Evolutionary conservation across 2,113 vertebrate species (phyloP), one percentile per base, ranked within the genome.

Genomic region (Pachypanchax playfairii): DNA sequence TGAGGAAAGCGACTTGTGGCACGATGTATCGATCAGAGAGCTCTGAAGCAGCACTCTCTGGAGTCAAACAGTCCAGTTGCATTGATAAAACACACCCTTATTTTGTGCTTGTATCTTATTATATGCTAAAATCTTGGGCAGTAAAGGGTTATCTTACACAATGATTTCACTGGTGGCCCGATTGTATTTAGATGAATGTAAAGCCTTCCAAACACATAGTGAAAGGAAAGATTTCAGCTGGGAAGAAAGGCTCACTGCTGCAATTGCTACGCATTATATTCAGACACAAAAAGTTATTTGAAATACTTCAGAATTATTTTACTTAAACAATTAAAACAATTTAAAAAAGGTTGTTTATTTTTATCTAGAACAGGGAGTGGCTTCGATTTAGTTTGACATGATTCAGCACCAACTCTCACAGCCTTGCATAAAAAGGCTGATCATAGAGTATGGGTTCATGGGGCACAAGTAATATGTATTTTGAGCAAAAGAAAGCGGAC

Each of bases 101-200:
- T 85, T 86, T 90, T 90, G 89, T 90, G 89, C 89, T 90, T 90
- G 65, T 89, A 68, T 87, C 78, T 83, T 77, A 77, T 79, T 75
- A 76, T 84, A 80, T 50, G 82, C 82, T 85, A 79, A 87, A 86
- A 76, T 77, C 65, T 65, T 67, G 85, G 86, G 89, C 84, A 87
- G 87, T 86, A 80, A 85, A 71, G 85, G 53, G 68, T 86, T 58
- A 52, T 61, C 54, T 48, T 56, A 65, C 28, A 61, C 68, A 74
- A 61, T 73, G 71, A 44, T 73, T 88, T 74, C 66, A 77, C 64
- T 42, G 47, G 85, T 70, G 79, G 85, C 85, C 88, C 79, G 82
- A 87, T 86, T 75, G 58, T 6, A 59, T 49, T 63, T 59, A 79
- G 61, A 76, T 73, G 79, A 82, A 39, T 25, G 65, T 31, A 60